Evolutionary conservation across 2,888 invertebrate species (phyloP).

Genomic region (Ichneumoninae sp.): DNA sequence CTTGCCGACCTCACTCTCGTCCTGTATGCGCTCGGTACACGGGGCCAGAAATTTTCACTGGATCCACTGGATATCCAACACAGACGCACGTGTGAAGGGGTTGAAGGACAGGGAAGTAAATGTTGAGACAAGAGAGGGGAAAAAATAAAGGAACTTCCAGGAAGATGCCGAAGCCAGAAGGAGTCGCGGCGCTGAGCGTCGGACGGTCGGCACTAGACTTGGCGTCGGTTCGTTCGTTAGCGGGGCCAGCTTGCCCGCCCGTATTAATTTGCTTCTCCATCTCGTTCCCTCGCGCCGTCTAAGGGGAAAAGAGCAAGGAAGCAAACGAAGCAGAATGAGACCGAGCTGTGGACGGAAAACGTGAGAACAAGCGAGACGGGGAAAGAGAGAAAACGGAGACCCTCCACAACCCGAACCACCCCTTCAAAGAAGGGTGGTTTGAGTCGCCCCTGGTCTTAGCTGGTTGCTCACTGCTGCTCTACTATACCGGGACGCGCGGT

Average conservation of each 20-base stretch:
- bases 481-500: conserved; percentile 70
- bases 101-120: conserved; percentile 3
- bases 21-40: conserved; percentile 10
- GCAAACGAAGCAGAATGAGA: conserved; percentile 44
- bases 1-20: not conserved
- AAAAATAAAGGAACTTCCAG: conserved; percentile 64
- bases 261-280: conserved; percentile 83
- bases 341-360: conserved; percentile 38
- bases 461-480: conserved; percentile 67
- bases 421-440: conserved; percentile 74
- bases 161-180: conserved; percentile 68
- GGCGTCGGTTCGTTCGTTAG: conserved; percentile 83
- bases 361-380: conserved; percentile 46
- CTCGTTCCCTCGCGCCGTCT: conserved; percentile 68
- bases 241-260: conserved; percentile 82
- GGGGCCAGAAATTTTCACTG: conserved; percentile 43
- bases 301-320: conserved; percentile 67
- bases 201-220: conserved; percentile 82
- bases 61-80: conserved; percentile 16
- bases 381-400: conserved; percentile 51
- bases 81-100: conserved; percentile 7
- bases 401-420: conserved; percentile 63
- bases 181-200: conserved; percentile 72
- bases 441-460: conserved; percentile 79
- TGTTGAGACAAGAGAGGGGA: conserved; percentile 32